A percentile compares a stretch with the other conserved stretches of the same genome.
Conservation (phyloP, 2,113 vertebrate species). For the Patagioenas fasciata region DNA sequence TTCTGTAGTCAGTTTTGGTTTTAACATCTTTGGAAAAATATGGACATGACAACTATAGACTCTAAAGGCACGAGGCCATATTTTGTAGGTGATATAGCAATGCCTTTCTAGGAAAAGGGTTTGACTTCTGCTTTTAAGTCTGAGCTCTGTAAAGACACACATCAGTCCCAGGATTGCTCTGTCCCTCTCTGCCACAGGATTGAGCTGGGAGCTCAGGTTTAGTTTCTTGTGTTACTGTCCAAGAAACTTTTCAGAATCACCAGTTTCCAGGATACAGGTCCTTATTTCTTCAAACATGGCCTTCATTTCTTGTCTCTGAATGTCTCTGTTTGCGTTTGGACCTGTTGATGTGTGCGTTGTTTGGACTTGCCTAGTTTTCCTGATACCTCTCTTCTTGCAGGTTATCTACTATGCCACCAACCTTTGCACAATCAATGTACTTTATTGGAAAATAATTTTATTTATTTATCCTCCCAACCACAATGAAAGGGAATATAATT, state of each 20-base stretch:
- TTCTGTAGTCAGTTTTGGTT: neutral
- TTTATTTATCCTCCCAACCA: neutral
- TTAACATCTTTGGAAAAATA: neutral
- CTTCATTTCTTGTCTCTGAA: neutral
- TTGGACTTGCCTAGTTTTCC: neutral
- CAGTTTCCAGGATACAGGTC: fast-evolving
- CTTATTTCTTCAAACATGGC: neutral
- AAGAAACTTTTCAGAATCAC: neutral
- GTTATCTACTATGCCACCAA: neutral
- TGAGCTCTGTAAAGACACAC: neutral
- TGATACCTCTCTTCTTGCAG: neutral
- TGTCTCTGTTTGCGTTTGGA: neutral
- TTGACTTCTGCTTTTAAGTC: neutral
- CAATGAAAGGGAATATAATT: neutral
- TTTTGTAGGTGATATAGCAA: neutral
- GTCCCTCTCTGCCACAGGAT: neutral
- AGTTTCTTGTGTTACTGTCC: neutral
- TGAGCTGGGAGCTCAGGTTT: neutral
- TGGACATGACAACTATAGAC: neutral
- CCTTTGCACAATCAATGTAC: neutral
- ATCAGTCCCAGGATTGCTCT: neutral
- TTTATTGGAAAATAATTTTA: neutral
- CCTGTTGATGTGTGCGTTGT: neutral
- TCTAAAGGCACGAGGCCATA: neutral
- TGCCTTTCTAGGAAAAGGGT: neutral